Base-by-base conservation (phyloP, 2,888 invertebrate species). In the Cotesia congregata region DNA sequence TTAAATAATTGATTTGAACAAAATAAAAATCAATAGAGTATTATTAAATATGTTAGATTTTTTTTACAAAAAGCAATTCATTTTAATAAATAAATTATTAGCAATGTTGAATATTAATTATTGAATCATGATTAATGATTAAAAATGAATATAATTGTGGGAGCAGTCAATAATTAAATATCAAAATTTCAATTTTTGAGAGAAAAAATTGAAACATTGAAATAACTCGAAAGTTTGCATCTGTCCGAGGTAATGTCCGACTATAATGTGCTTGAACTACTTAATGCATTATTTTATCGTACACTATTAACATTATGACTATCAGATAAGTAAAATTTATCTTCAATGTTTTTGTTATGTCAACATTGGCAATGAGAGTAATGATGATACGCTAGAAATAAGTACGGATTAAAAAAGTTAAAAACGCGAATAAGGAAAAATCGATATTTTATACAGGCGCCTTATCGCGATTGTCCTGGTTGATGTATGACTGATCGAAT, bases 381-480 rank as follows among this genome's bases (percentile, higher is more conserved):
- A n/a, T 15, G 12, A 39, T 59, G 41, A 38, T 38, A 61, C n/a
- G 7, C n/a, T n/a, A 40, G n/a, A 9, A 15, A 6, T 30, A 67
- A 15, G 60, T 61, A 67, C 15, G 17, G 61, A 61, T 67, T 60
- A 20, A 61, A 61, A 41, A 30, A 62, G 6, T 20, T 62, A 69
- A 68, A 62, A 73, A 76, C 68, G 72, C 50, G 3, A 30, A 50
- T 12, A 73, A 6, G 72, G 68, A 39, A 38, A 60, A 79, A 84
- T 83, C 85, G 83, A 85, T 83, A 83, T 50, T 79, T 75, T 78
- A 76, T 67, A 77, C 68, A 75, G 73, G 65, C 76, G 41, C 78
- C 81, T 84, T 85, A 85, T 85, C 86, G 79, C 79, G 81, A 83
- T 83, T 80, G 79, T 80, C 79, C 81, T 65, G 65, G 80, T 78